Conservation (phyloP, 1,140 invertebrate species). For the Panagrolaimus sp. region DNA sequence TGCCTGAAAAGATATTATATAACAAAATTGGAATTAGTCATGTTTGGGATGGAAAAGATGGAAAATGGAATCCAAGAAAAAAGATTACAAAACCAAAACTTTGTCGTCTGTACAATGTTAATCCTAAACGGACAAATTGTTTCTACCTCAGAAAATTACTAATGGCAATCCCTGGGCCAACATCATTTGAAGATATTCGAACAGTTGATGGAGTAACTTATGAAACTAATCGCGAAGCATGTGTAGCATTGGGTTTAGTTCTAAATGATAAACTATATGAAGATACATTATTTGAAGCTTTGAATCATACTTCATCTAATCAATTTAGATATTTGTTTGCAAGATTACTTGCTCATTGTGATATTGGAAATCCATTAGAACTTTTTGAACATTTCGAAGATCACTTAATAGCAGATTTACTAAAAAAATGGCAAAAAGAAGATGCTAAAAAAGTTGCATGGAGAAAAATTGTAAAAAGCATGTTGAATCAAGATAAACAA, state of each 20-base stretch:
- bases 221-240: neutral
- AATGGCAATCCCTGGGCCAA: neutral
- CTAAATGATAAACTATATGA: neutral
- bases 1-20: no score
- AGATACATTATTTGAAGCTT: neutral
- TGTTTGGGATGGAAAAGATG: no score
- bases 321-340: slow-evolving; percentile 25
- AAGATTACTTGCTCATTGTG: slow-evolving; percentile 25
- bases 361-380: slow-evolving; percentile 13
- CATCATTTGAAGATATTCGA: neutral
- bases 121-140: no score
- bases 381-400: slow-evolving; percentile 22
- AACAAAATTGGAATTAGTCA: no score
- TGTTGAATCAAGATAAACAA: no score
- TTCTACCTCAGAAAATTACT: neutral
- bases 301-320: neutral
- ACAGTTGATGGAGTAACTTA: neutral
- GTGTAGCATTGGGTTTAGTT: neutral
- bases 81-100: no score
- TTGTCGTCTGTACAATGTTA: no score
- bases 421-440: neutral
- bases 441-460: neutral
- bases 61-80: no score
- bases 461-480: no score
- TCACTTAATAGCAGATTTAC: neutral